phyloP scores from a whole-genome alignment of 2,888 invertebrate genomes.

The Penaeus monodon region DNA sequence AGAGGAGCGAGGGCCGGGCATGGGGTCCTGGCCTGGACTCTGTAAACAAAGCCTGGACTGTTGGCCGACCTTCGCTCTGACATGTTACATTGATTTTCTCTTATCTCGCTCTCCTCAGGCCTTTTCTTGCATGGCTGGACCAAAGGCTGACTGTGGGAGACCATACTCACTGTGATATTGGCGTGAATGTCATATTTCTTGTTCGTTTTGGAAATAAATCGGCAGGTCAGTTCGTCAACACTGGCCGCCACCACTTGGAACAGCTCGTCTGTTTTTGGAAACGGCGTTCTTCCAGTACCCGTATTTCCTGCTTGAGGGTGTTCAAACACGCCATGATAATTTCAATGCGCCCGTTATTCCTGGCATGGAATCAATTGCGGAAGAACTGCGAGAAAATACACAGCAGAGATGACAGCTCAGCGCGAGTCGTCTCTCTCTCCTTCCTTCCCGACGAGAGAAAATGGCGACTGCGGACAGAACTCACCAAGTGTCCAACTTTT shows the following conservation, averaged over 20 bases:
- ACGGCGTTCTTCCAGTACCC: conserved; percentile 95
- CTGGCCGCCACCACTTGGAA: conserved; percentile 98
- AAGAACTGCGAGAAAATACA: background rate
- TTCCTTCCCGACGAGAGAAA: conserved; percentile 45
- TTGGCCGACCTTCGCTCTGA: conserved; percentile 1
- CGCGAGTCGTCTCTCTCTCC: conserved; percentile 40
- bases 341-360: conserved; percentile 17
- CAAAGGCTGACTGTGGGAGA: too few relatives aligned
- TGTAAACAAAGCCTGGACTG: conserved; percentile 49
- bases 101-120: background rate
- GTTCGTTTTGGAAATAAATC: conserved; percentile 95
- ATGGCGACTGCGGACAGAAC: conserved; percentile 54
- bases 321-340: conserved; percentile 93
- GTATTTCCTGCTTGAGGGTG: conserved; percentile 98
- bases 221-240: conserved; percentile 98
- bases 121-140: too few relatives aligned
- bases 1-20: background rate
- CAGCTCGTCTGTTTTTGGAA: conserved; percentile 95
- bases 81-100: conserved; percentile 21
- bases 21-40: conserved; percentile 30
- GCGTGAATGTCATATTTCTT: conserved; percentile 97
- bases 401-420: conserved; percentile 32
- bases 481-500: background rate
- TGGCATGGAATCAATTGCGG: conserved; percentile 35
- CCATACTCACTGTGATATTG: conserved; percentile 91